Base-by-base conservation (phyloP, 2,797 vertebrate genomes). In the Coccyzus lansbergi region DNA sequence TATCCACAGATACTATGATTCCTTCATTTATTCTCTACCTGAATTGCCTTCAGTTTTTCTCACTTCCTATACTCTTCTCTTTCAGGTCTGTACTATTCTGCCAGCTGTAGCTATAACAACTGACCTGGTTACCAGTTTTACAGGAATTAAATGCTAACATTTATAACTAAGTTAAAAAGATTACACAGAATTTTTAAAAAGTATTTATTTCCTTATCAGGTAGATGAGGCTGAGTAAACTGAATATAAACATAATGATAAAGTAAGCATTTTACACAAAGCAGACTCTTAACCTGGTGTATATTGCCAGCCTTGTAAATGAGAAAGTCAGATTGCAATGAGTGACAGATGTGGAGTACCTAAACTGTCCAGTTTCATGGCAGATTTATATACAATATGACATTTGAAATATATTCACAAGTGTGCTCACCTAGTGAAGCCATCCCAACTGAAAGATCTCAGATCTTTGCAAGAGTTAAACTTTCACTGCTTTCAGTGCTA, bases 181-280 rank as follows among this genome's bases (percentile, higher is more conserved):
- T 51, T 85, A 58, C 53, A 78, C 72, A 55, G 22, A 49, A 52
- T 78, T 11, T 67, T 34, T 63, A 8, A 16, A 16, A 56, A 65
- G 31, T 70, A 48, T 93, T 90, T 89, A 74, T 95, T 90, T 90
- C 22, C 51, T 93, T 58, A 67, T 65, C 19, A 78, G 55, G 52
- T 29, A 80, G 33, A 72, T 56, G 10, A 89, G 53, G 20, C 42
- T 72, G 48, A 51, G 18, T 29, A 77, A 86, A 60, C 42, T 60
- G 33, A 62, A 93, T 49, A 31, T 42, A 58, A 93, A 63, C 36
- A 36, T 53, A 36, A 3, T 34, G 40, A 65, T 56, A 21, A 91
- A 71, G 33, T 15, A 83, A 76, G 15, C 19, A 48, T 83, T 64
- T 88, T 84, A 92, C 25, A 72, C 26, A 81, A 84, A 90, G 12